phyloP scores from a whole-genome alignment of 1,140 invertebrate species.

The Philopotamus ludificatus region DNA sequence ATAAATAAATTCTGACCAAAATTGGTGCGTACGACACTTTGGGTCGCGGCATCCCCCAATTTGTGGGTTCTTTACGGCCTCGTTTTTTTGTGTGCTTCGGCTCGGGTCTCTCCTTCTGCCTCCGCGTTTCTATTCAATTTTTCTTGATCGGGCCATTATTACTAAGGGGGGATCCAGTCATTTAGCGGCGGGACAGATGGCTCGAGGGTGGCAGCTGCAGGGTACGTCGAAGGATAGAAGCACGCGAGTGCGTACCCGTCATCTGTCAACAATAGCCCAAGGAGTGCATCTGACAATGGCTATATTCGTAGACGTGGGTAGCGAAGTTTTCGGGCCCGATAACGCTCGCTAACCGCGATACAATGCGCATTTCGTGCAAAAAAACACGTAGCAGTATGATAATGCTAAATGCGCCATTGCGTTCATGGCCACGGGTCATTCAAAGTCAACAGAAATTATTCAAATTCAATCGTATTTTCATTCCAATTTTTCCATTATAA shows the following conservation, averaged over 20 bases:
- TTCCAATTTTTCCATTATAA: too few relatives aligned
- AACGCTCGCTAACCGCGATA: too few relatives aligned
- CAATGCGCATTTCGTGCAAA: too few relatives aligned
- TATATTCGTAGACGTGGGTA: too few relatives aligned
- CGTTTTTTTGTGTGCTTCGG: neutral
- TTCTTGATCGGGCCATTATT: constrained; percentile 8
- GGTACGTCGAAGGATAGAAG: neutral
- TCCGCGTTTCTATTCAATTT: neutral
- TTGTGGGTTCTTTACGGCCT: neutral
- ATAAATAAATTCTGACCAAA: neutral
- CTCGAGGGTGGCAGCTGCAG: constrained; percentile 17
- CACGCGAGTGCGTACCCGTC: neutral
- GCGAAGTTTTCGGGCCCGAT: too few relatives aligned
- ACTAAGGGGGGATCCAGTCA: constrained; percentile 7
- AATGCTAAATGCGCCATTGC: too few relatives aligned
- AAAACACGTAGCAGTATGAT: too few relatives aligned
- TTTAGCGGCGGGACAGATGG: constrained; percentile 13
- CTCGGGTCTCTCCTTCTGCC: neutral
- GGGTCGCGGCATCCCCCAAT: neutral
- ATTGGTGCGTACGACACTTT: neutral
- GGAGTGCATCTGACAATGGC: too few relatives aligned
- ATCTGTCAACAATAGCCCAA: neutral
- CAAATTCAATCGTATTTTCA: too few relatives aligned
- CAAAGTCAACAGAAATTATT: too few relatives aligned
- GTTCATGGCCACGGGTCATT: too few relatives aligned